Percentiles rank a stretch among this genome's conserved stretches.
Evolutionary conservation across 2,797 vertebrate genomes (phyloP).

Genomic region (Malurus leucopterus): DNA sequence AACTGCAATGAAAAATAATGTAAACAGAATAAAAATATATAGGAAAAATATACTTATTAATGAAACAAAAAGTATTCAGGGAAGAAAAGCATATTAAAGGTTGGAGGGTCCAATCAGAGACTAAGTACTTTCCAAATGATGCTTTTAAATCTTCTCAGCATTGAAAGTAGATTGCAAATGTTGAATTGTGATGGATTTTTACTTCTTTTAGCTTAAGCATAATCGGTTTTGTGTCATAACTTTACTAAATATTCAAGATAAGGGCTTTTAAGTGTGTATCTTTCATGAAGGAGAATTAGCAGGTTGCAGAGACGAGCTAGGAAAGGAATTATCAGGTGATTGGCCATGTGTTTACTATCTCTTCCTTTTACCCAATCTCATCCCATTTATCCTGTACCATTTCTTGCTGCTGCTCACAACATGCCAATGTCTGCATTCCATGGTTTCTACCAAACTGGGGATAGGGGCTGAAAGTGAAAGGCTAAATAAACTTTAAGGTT

Average conservation of each 20-base stretch:
- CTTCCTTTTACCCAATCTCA: not conserved
- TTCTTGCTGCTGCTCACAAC: not conserved
- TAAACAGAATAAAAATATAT: constrained; percentile 33
- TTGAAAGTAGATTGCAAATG: not conserved
- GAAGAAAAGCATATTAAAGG: not conserved
- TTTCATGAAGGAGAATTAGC: not conserved
- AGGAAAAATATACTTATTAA: not conserved
- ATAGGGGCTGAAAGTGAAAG: not conserved
- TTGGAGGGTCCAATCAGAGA: not conserved
- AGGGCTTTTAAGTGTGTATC: not conserved
- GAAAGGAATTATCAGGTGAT: not conserved
- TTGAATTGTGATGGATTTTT: not conserved
- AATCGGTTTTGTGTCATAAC: not conserved
- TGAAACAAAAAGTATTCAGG: not conserved
- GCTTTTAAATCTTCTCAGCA: not conserved
- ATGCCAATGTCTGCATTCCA: rapidly evolving
- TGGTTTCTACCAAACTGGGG: not conserved
- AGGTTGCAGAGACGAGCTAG: not conserved
- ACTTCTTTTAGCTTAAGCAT: not conserved
- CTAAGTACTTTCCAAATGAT: not conserved
- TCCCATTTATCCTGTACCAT: not conserved
- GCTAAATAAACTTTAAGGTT: not conserved
- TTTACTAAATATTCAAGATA: not conserved
- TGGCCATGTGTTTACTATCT: not conserved
- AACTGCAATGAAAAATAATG: constrained; percentile 33